A percentile compares a stretch with the other conserved stretches of the same genome.
phyloP scores from a whole-genome alignment of 2,888 invertebrate genomes.

The Lochmaea capreae region DNA sequence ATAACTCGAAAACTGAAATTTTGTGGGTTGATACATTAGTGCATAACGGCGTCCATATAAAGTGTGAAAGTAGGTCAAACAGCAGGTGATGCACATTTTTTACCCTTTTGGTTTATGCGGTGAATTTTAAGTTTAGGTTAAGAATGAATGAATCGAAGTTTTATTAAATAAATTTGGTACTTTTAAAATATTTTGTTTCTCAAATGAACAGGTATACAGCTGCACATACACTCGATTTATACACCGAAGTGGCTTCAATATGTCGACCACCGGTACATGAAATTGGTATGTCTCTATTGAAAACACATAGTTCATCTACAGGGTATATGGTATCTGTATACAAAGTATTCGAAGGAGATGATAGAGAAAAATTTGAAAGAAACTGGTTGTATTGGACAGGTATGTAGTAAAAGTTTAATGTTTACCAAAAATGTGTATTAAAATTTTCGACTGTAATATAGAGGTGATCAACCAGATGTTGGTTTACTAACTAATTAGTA shows the following conservation, averaged over 20 bases:
- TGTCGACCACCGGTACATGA: conserved; percentile 88
- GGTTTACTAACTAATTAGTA: too few species aligned
- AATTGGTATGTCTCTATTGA: conserved; percentile 79
- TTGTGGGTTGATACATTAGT: too few species aligned
- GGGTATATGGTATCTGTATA: conserved; percentile 94
- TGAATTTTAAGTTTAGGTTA: too few species aligned
- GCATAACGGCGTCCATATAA: too few species aligned
- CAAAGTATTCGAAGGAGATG: conserved; percentile 95
- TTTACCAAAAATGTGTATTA: neutral
- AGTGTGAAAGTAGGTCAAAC: too few species aligned
- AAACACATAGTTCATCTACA: conserved; percentile 83
- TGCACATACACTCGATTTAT: conserved; percentile 87
- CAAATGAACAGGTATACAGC: conserved; percentile 78
- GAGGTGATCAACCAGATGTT: too few species aligned
- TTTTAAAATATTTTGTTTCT: neutral
- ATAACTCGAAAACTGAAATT: too few species aligned
- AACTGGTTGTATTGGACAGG: conserved; percentile 96
- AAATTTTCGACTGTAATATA: neutral
- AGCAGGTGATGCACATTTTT: too few species aligned
- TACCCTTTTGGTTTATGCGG: too few species aligned
- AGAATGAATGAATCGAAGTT: too few species aligned
- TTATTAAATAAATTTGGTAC: too few species aligned
- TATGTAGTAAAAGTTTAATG: conserved; percentile 21
- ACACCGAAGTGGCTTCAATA: conserved; percentile 92
- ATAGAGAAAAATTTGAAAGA: conserved; percentile 90